Conservation (phyloP, 2,113 vertebrate species). For the Riparia riparia region DNA sequence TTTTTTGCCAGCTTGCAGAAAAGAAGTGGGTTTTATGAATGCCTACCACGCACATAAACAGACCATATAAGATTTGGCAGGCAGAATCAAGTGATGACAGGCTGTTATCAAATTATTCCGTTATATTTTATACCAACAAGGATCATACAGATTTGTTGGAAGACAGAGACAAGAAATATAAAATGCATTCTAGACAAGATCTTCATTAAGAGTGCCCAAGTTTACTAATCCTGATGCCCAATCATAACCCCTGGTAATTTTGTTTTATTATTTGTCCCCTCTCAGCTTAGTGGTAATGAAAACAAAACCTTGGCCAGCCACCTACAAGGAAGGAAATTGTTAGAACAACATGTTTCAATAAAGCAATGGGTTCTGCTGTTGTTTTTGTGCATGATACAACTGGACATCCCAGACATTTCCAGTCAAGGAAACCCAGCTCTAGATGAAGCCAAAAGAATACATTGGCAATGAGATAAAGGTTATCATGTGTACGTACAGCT, state of each 20-base stretch:
- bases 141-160: neutral
- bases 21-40: neutral
- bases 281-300: slow-evolving; percentile 50
- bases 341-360: slow-evolving; percentile 48
- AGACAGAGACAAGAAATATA: neutral
- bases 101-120: slow-evolving; percentile 17
- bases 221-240: neutral
- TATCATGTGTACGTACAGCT: neutral
- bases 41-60: neutral
- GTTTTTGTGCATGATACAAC: slow-evolving; percentile 60
- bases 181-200: neutral
- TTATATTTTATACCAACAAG: slow-evolving; percentile 13
- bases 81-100: neutral
- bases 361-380: slow-evolving; percentile 65
- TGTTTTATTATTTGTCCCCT: slow-evolving; percentile 1
- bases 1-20: neutral
- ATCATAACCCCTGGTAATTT: neutral
- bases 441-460: slow-evolving; percentile 37
- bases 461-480: neutral
- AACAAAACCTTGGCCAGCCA: slow-evolving; percentile 59
- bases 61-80: neutral
- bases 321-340: slow-evolving; percentile 54
- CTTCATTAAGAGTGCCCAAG: neutral
- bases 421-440: slow-evolving; percentile 57
- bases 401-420: slow-evolving; percentile 34